Base-by-base conservation (phyloP, 2,113 vertebrate species). In the Sebastes fasciatus region DNA sequence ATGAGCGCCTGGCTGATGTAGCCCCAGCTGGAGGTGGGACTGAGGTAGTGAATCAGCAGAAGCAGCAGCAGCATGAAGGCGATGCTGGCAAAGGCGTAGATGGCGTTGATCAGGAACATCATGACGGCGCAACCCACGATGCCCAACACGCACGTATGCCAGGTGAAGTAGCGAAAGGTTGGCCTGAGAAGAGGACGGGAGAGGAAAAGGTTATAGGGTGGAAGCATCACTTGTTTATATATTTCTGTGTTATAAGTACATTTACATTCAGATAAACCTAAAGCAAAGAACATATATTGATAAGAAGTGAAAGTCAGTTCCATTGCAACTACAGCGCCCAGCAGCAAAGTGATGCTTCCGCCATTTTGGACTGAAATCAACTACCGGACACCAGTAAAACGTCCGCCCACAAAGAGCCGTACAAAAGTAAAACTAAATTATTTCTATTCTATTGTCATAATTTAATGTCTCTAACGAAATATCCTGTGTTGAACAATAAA, bases 1-100 rank as follows among this genome's bases (percentile, higher is more conserved):
- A 98, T 98, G 77, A 98, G 96, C 1, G 97, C 97, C 89, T 98
- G 97, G 93, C 96, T 97, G 94, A 98, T 97, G 94, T 96, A 98
- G 74, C 97, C 97, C 97, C 97, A 98, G 90, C 97, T 97, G 93
- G 96, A 97, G 80, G 95, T 96, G 69, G 97, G 97, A 0, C 97
- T 97, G 68, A 97, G 95, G 92, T 98, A 98, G 93, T 98, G 97
- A 71, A 98, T 97, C 17, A 97, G 93, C 1, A 97, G 94, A 11
- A 98, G 96, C 45, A 98, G 95, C 63, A 98, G 49, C 57, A 98
- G 93, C 91, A 98, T 96, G 92, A 98, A 97, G 86, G 95, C 97
- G 71, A 97, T 94, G 84, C 97, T 97, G 5, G 93, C 96, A 0
- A 97, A 97, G 82, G 97, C 97, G 0, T 97, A 97, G 93, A 98